Conservation (phyloP, 1,140 invertebrate genomes). For the Rhyzopertha dominica region DNA sequence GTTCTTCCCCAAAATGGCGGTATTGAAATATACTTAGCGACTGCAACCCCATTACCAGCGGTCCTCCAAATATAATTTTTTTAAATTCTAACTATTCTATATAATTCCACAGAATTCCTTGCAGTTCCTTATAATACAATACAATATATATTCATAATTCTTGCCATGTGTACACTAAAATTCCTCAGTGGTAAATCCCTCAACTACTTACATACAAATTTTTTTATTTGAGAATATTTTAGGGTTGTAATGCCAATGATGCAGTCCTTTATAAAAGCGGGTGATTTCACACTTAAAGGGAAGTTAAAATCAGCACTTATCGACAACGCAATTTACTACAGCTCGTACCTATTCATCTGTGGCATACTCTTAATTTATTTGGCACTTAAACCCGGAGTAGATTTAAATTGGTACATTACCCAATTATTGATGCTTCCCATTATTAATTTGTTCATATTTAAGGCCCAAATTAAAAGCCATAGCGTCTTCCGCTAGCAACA, state of each 20-base stretch:
- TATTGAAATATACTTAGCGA: too few species aligned
- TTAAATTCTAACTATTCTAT: too few species aligned
- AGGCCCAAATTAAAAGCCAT: slow-evolving; percentile 92
- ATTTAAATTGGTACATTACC: slow-evolving; percentile 78
- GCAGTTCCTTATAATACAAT: too few species aligned
- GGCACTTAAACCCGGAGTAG: slow-evolving; percentile 80
- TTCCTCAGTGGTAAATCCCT: too few species aligned
- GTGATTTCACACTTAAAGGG: slow-evolving; percentile 92
- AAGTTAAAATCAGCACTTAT: slow-evolving; percentile 93
- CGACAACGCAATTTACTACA: slow-evolving; percentile 98
- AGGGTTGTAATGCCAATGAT: slow-evolving; percentile 96
- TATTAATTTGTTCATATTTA: slow-evolving; percentile 26
- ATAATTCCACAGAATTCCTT: too few species aligned
- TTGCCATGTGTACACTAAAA: too few species aligned
- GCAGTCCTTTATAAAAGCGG: slow-evolving; percentile 98
- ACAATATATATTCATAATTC: too few species aligned
- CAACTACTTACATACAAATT: slow-evolving; percentile 12
- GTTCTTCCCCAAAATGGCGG: too few species aligned
- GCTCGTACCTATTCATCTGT: slow-evolving; percentile 94
- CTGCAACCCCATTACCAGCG: too few species aligned
- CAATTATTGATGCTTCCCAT: too few species aligned
- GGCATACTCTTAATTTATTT: slow-evolving; percentile 93
- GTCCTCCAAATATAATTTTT: too few species aligned
- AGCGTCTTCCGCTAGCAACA: slow-evolving; percentile 97
- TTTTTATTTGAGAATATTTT: slow-evolving; percentile 35